Base-by-base conservation (phyloP, 2,113 vertebrate species). In the Etia nguti region DNA sequence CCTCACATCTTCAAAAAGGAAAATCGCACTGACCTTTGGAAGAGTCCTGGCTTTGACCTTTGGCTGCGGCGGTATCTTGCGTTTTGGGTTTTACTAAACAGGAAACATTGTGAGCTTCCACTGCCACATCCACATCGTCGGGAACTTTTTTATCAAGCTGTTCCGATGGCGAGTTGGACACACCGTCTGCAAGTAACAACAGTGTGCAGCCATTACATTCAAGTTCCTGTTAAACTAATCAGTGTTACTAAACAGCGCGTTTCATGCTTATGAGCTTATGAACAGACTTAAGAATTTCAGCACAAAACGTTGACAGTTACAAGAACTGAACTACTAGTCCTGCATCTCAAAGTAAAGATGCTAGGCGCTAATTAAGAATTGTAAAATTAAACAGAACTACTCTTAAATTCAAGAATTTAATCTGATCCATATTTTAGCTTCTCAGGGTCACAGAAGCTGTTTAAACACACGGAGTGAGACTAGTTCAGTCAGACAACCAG, bases 1-100 rank as follows among this genome's bases (percentile, higher is more conserved):
- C 31, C 15, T 56, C 41, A 29, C 31, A 13, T 55, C 15, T 36
- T 48, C 5, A n/a, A 41, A 31, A 54, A 70, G 43, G 1, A 5
- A 31, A 62, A n/a, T 18, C 7, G 4, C 22, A 83, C 94, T 55
- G 79, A 94, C 94, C 94, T 94, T 83, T 92, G 41, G 55, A 12
- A 3, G 26, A 8, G 10, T 79, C 85, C 46, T 86, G 88, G 62
- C 20, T 90, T 24, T 80, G 84, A 41, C 43, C 41, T 22, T 56
- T 79, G 31, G 55, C 11, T n/a, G 13, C 46, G n/a, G 68, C 6
- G 1, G 7, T 1, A 11, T 91, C 90, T 16, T 62, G 50, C 2
- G 55, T 48, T 52, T 56, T 10, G 3, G 92, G 10, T 7, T 38
- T 77, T 26, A 60, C 46, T 5, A 43, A 10, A 24, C 79, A 85